These are phyloP conservation scores for Hipposideros armiger DNA, from an alignment of 2,113 vertebrate species.

Conservation along the genomic window DNA sequence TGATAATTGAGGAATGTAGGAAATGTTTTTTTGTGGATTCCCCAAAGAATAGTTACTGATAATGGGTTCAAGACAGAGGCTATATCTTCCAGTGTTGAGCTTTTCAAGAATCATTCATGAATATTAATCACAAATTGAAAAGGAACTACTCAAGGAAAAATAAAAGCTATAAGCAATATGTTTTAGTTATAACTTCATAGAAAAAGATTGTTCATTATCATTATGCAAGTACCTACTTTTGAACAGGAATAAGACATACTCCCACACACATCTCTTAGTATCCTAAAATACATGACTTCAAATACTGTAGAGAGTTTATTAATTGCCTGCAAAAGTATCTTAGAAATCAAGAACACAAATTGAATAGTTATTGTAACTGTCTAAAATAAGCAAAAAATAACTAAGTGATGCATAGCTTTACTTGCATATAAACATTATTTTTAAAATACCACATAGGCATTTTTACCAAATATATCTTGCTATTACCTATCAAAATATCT, in stretches of 20 bases:
- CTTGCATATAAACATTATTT: neutral
- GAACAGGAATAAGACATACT: neutral
- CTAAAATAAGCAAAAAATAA: neutral
- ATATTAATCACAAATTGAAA: neutral
- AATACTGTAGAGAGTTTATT: neutral
- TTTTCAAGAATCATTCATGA: constrained; percentile 38
- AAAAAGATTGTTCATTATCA: neutral
- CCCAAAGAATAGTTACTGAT: neutral
- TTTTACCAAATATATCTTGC: neutral
- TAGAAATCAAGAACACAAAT: neutral
- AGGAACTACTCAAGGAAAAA: neutral
- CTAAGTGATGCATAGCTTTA: neutral
- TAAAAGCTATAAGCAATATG: neutral
- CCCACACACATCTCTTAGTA: neutral
- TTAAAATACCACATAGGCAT: neutral
- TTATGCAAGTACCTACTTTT: constrained; percentile 1
- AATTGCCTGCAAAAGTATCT: neutral
- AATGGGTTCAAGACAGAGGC: neutral
- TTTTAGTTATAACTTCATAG: constrained; percentile 18
- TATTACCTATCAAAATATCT: constrained; percentile 11
- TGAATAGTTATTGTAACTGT: neutral
- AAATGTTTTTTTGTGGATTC: neutral
- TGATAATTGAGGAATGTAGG: neutral
- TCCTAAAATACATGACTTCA: neutral
- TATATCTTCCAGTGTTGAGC: neutral